phyloP scores from a whole-genome alignment of 2,888 invertebrate genomes.

The Napeogenes sylphis region DNA sequence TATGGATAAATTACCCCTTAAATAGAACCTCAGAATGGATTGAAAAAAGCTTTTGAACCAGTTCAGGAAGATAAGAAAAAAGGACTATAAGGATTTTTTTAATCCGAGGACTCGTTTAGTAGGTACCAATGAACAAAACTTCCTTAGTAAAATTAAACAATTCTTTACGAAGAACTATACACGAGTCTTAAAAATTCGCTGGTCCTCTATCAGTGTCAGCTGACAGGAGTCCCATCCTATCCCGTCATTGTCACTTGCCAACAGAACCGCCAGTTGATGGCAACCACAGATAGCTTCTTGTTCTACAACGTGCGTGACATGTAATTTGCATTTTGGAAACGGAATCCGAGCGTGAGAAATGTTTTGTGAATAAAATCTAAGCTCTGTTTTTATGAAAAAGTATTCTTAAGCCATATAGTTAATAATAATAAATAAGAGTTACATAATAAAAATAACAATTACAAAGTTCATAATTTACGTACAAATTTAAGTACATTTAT shows the following conservation, averaged over 20 bases:
- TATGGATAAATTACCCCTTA: slow-evolving; percentile 37
- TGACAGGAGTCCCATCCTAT: slow-evolving; percentile 24
- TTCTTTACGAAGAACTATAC: not conserved
- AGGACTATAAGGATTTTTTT: no score
- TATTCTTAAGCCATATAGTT: not conserved
- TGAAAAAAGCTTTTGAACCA: not conserved
- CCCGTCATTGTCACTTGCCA: slow-evolving; percentile 10
- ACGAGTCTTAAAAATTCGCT: not conserved
- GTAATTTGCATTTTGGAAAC: slow-evolving; percentile 61
- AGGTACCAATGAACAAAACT: not conserved
- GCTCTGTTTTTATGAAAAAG: not conserved
- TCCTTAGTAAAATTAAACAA: slow-evolving; percentile 1
- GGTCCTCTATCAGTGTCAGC: slow-evolving; percentile 23
- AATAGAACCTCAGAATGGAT: not conserved
- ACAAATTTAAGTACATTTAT: no score
- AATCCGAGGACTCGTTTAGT: no score
- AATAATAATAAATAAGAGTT: not conserved
- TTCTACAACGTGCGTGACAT: slow-evolving; percentile 54
- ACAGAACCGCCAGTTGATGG: slow-evolving; percentile 36
- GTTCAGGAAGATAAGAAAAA: not conserved
- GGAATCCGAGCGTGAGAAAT: slow-evolving; percentile 45
- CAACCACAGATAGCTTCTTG: slow-evolving; percentile 52
- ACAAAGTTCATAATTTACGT: no score
- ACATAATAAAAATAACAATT: no score
- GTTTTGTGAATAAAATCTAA: slow-evolving; percentile 23